These are phyloP conservation scores for Ptychoptera contaminata DNA, from an alignment of 2,888 invertebrate species.

Conservation along the genomic window DNA sequence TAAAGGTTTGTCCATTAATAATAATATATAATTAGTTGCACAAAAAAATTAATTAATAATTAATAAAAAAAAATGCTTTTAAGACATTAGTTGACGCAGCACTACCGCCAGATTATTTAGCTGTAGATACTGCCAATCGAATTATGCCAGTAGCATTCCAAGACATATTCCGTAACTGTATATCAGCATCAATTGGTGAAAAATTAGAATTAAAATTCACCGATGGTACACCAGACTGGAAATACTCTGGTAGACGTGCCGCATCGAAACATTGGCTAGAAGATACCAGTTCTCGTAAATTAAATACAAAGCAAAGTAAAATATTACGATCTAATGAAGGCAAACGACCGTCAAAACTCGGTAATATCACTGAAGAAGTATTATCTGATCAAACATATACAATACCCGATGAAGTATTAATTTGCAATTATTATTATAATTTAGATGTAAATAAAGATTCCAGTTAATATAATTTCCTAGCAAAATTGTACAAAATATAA, in stretches of 20 bases:
- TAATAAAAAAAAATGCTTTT: background rate
- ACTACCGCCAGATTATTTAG: background rate
- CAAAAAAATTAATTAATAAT: background rate
- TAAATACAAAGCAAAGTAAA: no score
- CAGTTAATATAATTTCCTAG: no score
- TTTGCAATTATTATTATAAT: no score
- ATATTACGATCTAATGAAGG: no score
- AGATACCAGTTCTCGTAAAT: no score
- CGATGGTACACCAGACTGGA: constrained; percentile 2
- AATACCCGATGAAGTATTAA: no score
- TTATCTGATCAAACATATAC: no score
- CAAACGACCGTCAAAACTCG: no score
- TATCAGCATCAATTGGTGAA: constrained; percentile 1
- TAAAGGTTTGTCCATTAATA: background rate
- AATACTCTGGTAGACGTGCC: background rate
- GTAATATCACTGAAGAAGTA: no score
- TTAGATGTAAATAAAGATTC: no score
- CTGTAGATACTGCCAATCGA: background rate
- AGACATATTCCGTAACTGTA: background rate
- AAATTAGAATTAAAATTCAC: constrained; percentile 1
- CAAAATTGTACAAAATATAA: no score
- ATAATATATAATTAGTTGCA: no score
- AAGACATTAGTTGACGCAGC: background rate
- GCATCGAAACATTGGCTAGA: background rate
- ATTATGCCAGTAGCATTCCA: background rate